Conservation (phyloP, 2,888 invertebrate genomes). For the Linyphia triangularis region DNA sequence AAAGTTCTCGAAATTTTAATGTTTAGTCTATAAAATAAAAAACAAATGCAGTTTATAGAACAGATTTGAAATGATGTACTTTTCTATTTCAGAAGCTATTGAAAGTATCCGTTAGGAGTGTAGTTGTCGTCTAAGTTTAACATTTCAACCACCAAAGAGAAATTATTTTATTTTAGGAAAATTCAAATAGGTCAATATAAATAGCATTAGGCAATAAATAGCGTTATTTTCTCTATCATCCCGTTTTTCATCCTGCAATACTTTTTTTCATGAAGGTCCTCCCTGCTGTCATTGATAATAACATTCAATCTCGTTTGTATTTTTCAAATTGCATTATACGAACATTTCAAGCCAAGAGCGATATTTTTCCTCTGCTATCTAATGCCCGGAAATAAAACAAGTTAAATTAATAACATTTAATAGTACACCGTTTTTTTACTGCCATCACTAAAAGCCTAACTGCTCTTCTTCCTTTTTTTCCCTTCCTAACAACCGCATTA, state of each 20-base stretch:
- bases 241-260: not conserved
- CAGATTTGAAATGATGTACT: too few relatives aligned
- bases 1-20: too few relatives aligned
- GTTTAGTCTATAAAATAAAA: too few relatives aligned
- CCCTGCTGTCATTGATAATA: not conserved
- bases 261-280: not conserved
- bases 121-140: too few relatives aligned
- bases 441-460: not conserved
- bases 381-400: slow-evolving; percentile 35
- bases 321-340: not conserved
- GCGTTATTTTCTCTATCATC: not conserved
- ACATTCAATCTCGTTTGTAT: not conserved
- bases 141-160: too few relatives aligned
- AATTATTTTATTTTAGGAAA: not conserved
- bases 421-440: slow-evolving; percentile 29
- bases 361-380: not conserved
- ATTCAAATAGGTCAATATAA: too few relatives aligned
- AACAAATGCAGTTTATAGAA: too few relatives aligned
- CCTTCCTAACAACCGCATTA: slow-evolving; percentile 39
- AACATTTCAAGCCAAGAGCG: not conserved
- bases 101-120: too few relatives aligned
- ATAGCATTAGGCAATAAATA: not conserved
- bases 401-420: slow-evolving; percentile 47
- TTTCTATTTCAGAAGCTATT: too few relatives aligned
- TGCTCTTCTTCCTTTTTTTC: slow-evolving; percentile 1